Evolutionary conservation across 2,113 vertebrate species (phyloP), one percentile per base, ranked within the genome.

Genomic region (Suricata suricatta): DNA sequence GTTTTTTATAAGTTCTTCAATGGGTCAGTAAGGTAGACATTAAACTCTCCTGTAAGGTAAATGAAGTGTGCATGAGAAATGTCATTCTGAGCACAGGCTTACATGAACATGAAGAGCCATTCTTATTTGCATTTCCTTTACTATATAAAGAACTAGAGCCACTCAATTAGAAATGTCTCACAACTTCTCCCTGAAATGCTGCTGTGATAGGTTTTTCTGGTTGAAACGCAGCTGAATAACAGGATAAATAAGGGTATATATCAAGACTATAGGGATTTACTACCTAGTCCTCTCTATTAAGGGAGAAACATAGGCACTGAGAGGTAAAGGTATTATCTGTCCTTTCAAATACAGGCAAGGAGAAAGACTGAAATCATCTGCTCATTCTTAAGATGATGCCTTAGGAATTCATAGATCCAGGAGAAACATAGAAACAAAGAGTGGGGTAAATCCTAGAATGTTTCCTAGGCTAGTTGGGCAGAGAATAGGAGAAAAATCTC

Each of bases 41-140:
- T 93, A 91, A 86, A 97, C 33, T 76, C 23, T 89, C 38, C 77
- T 94, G 81, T 84, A 95, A 88, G 50, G 57, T 96, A 93, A 93
- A 93, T 63, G 23, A 96, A 94, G 7, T 85, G 38, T 91, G 14
- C 10, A 17, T 79, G 66, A 95, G 63, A 88, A 29, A 84, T 86
- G 63, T 95, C 76, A 96, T 90, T 93, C 64, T 95, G 35, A 92
- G 63, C 54, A 93, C 5, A 84, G 72, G 64, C 41, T 94, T 95
- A 92, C 64, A 25, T 85, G 64, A 95, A 9, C 76, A 94, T 52
- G 13, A 83, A 79, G 41, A 88, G 38, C 76, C 66, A 82, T 41
- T 94, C 33, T n/a, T 72, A 63, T 69, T 52, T 60, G 60, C 38
- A 91, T 87, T 97, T 95, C 35, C 66, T 57, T 84, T 94, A 87